phyloP scores from a whole-genome alignment of 92 coral and sea anemone species.

The Zoanthus solanderi region DNA sequence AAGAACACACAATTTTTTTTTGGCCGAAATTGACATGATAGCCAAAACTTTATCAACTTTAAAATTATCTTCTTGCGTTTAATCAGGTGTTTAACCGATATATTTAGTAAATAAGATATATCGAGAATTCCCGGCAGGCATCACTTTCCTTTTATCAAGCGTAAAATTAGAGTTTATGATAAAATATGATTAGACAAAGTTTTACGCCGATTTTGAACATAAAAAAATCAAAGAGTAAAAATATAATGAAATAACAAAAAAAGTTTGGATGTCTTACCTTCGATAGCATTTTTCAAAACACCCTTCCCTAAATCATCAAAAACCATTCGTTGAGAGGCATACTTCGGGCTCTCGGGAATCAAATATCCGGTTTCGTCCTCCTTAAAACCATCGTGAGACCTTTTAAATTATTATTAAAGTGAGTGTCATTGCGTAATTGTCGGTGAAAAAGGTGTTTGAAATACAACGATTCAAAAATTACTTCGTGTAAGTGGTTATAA shows the following conservation, averaged over 20 bases:
- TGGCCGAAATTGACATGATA: too few relatives aligned
- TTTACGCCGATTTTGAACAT: background rate
- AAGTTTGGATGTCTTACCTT: constrained; percentile 62
- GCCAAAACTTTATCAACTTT: background rate
- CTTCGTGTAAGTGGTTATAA: background rate
- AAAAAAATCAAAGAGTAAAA: background rate
- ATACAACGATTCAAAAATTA: background rate
- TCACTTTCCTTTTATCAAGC: background rate
- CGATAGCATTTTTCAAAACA: constrained; percentile 94
- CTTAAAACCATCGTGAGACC: constrained; percentile 95
- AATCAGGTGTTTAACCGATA: too few relatives aligned
- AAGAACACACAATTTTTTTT: background rate
- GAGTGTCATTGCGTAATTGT: background rate
- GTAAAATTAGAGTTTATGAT: background rate
- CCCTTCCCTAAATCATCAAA: constrained; percentile 97
- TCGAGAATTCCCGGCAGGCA: background rate
- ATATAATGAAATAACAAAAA: background rate
- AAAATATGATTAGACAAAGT: background rate
- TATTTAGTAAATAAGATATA: too few relatives aligned
- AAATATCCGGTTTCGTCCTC: constrained; percentile 84
- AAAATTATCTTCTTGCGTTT: background rate
- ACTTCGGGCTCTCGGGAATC: constrained; percentile 59
- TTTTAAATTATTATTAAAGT: constrained; percentile 23
- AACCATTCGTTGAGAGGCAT: constrained; percentile 91
- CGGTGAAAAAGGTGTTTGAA: background rate